Conservation (phyloP, 2,797 vertebrate genomes). For the Labeo calbasu region DNA sequence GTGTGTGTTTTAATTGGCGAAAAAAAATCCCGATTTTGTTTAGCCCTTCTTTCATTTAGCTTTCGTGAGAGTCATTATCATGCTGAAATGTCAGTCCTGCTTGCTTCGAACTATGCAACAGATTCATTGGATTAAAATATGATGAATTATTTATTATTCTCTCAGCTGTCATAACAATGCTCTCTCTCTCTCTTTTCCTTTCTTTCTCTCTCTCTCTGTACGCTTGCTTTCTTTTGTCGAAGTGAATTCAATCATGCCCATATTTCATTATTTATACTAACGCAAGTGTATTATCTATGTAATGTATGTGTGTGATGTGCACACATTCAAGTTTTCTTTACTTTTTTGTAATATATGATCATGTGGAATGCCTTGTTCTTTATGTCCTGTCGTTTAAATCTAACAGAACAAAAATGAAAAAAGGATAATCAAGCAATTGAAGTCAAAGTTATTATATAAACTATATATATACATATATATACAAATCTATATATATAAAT, state of each 20-base stretch:
- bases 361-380: slow-evolving; percentile 85
- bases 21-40: slow-evolving; percentile 40
- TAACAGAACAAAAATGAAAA: slow-evolving; percentile 77
- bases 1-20: slow-evolving; percentile 67
- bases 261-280: slow-evolving; percentile 69
- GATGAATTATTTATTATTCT: slow-evolving; percentile 56
- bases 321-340: slow-evolving; percentile 72
- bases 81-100: slow-evolving; percentile 71
- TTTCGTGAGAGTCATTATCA: slow-evolving; percentile 60
- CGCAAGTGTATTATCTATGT: slow-evolving; percentile 65
- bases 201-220: slow-evolving; percentile 53
- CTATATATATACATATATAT: slow-evolving; percentile 75
- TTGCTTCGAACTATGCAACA: slow-evolving; percentile 85
- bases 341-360: slow-evolving; percentile 82
- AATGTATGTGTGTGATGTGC: slow-evolving; percentile 64
- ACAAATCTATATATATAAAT: slow-evolving; percentile 77
- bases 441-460: slow-evolving; percentile 77
- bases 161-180: slow-evolving; percentile 34
- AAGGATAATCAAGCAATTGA: slow-evolving; percentile 82
- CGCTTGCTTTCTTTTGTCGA: slow-evolving; percentile 66
- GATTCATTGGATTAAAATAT: slow-evolving; percentile 69
- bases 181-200: slow-evolving; percentile 44
- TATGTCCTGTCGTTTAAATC: slow-evolving; percentile 82
- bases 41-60: slow-evolving; percentile 23
- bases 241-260: slow-evolving; percentile 55